These are phyloP conservation scores for Thaumetopoea pityocampa DNA, from an alignment of 1,140 invertebrate genomes.

Conservation along the genomic window DNA sequence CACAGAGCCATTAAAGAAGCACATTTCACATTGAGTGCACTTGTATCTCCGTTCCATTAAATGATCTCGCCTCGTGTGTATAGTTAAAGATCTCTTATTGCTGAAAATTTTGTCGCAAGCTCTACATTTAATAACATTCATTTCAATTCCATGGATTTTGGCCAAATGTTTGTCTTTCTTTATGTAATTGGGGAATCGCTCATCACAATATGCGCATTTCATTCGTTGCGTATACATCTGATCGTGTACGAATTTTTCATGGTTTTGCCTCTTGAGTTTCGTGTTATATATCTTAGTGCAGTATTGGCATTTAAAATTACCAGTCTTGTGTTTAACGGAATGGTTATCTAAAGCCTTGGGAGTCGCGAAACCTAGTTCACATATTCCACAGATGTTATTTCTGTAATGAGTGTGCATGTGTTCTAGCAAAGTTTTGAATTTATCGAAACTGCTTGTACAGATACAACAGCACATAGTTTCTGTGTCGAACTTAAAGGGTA, in stretches of 20 bases:
- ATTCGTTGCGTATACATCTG: not conserved
- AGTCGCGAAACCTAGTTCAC: conserved; percentile 2
- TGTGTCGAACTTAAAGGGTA: conserved; percentile 10
- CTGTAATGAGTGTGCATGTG: conserved; percentile 3
- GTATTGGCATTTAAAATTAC: conserved; percentile 4
- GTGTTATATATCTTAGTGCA: not conserved
- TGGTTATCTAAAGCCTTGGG: not conserved
- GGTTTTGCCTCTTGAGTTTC: not conserved
- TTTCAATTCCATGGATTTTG: conserved; percentile 8
- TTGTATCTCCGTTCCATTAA: conserved; percentile 9
- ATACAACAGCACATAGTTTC: conserved; percentile 1
- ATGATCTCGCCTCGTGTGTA: conserved; percentile 14
- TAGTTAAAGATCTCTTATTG: not conserved
- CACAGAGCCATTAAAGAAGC: conserved; percentile 21
- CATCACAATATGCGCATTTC: conserved; percentile 16
- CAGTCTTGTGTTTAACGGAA: not conserved
- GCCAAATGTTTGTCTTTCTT: conserved; percentile 11
- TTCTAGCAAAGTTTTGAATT: not conserved
- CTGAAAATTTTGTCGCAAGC: conserved; percentile 12
- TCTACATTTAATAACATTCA: conserved; percentile 2
- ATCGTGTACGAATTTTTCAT: not conserved
- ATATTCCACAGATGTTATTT: conserved; percentile 1
- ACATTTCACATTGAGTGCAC: conserved; percentile 29
- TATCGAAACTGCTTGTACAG: not conserved
- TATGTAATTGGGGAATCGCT: conserved; percentile 9